Base-by-base conservation (phyloP, 2,797 vertebrate genomes). In the Lacerta bilineata region DNA sequence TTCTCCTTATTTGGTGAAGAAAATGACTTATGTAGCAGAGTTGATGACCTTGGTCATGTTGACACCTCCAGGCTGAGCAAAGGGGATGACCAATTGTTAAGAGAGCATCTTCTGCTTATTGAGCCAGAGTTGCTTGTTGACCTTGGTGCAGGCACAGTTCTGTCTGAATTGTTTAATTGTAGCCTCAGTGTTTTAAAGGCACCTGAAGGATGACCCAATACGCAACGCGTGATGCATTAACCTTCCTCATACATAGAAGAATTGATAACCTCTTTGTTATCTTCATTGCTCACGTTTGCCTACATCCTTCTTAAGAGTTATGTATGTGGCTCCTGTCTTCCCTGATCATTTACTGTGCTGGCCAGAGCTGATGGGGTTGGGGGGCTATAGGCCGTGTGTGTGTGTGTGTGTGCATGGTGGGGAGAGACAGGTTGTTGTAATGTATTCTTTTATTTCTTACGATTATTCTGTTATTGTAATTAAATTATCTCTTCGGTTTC, bases 141-240 rank as follows among this genome's bases (percentile, higher is more conserved):
- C 81, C 81, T 88, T 88, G 71, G 61, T 77, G 43, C 61, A 55
- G 43, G 80, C 61, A 83, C 77, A n/a, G 36, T 88, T 78, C 87
- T 69, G 71, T 77, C 61, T 59, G n/a, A 8, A 27, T 55, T 78
- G 66, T 84, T 84, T 59, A 83, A 84, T 77, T 84, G 74, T 84
- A 25, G 27, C 41, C 74, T 84, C 46, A 20, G 46, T 10, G 23
- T 76, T 46, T 50, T 83, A 77, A 88, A 78, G 81, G 27, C 43
- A 88, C 55, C 61, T 77, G 41, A 77, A 83, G n/a, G 41, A 20
- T 29, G 5, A 43, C 71, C 55, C 8, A 10, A 27, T 10, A 11
- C 36, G 64, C 39, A 83, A 25, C 5, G 64, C 33, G 41, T 39
- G 17, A 77, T 5, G 50, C 46, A 71, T 84, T 41, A 68, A 78